phyloP scores from a whole-genome alignment of 2,797 vertebrate genomes.

The Sebastes ruberrimus region DNA sequence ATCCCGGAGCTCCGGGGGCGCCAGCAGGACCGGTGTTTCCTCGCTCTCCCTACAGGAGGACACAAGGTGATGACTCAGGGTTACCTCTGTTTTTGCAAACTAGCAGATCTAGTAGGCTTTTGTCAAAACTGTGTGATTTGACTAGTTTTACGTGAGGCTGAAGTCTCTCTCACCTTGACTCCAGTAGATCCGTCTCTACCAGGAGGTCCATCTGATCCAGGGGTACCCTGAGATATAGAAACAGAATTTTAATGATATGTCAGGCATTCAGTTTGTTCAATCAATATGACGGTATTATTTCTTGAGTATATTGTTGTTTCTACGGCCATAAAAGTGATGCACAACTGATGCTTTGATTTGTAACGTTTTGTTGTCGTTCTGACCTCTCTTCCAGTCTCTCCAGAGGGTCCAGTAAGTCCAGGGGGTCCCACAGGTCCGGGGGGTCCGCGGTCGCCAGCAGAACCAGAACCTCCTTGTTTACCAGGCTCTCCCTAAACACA shows the following conservation, averaged over 20 bases:
- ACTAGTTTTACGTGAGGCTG: neutral
- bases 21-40: slow-evolving; percentile 92
- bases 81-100: neutral
- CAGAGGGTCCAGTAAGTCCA: slow-evolving; percentile 91
- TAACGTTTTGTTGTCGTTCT: slow-evolving; percentile 41
- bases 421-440: slow-evolving; percentile 95
- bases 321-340: neutral
- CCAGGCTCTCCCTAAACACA: slow-evolving; percentile 92
- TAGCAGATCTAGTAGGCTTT: neutral
- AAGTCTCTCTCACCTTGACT: slow-evolving; percentile 85
- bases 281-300: neutral
- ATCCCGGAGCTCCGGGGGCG: slow-evolving; percentile 89
- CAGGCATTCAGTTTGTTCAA: neutral
- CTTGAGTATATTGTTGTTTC: neutral
- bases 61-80: slow-evolving; percentile 14
- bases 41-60: slow-evolving; percentile 89
- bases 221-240: slow-evolving; percentile 83
- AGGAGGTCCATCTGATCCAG: slow-evolving; percentile 94
- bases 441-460: slow-evolving; percentile 90
- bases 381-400: slow-evolving; percentile 94
- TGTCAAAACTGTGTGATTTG: neutral
- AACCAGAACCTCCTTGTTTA: slow-evolving; percentile 91
- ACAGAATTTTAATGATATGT: neutral
- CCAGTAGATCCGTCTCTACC: slow-evolving; percentile 93
- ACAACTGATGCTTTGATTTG: neutral